Percentiles rank a stretch among this genome's conserved stretches.
Conservation (phyloP, 2,113 vertebrate species). For the Centropus bengalensis region DNA sequence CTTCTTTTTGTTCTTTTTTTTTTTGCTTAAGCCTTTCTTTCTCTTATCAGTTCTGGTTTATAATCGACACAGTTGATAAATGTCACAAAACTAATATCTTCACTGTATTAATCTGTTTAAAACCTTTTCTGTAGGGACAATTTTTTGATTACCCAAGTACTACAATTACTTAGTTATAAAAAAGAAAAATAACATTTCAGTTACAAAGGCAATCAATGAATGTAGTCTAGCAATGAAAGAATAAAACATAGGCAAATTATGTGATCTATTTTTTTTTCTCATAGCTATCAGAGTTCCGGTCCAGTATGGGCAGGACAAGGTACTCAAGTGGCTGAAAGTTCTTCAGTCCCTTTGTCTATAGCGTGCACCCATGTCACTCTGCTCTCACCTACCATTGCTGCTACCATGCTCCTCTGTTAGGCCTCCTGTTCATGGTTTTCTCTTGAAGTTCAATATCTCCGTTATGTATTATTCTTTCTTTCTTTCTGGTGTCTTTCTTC, state of each 20-base stretch:
- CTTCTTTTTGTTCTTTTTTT: neutral
- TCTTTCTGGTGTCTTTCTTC: neutral
- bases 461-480: neutral
- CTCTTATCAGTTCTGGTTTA: conserved; percentile 5
- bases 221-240: no score
- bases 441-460: neutral
- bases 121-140: neutral
- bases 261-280: neutral
- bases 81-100: neutral
- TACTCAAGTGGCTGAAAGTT: neutral
- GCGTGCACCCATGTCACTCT: neutral
- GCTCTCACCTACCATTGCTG: neutral
- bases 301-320: neutral
- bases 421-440: neutral
- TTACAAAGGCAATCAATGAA: no score
- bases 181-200: no score
- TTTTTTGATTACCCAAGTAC: neutral
- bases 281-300: neutral
- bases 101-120: neutral
- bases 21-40: neutral
- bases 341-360: neutral
- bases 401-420: neutral
- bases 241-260: neutral
- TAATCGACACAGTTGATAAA: neutral
- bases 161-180: neutral